Evolutionary conservation across 2,888 invertebrate genomes (phyloP).

Genomic region (Leucoma salicis): DNA sequence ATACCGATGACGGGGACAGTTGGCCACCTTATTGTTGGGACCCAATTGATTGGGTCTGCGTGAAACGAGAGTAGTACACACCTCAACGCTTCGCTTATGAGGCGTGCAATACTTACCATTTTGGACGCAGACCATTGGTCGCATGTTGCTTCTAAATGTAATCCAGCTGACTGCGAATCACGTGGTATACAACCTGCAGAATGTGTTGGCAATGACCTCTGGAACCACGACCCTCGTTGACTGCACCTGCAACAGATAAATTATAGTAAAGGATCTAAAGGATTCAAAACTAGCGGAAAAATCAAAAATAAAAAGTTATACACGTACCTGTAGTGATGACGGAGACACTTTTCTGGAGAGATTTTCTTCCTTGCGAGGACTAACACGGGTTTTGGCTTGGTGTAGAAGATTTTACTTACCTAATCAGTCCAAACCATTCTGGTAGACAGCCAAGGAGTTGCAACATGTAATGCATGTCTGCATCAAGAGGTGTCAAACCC

Average conservation of each 20-base stretch:
- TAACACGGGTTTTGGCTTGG: background rate
- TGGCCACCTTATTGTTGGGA: too few relatives aligned
- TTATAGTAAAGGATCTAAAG: too few relatives aligned
- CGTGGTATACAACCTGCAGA: background rate
- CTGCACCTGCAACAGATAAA: too few relatives aligned
- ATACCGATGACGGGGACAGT: too few relatives aligned
- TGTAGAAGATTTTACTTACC: background rate
- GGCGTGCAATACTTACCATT: background rate
- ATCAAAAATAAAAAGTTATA: too few relatives aligned
- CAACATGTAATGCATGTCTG: background rate
- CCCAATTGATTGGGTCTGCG: too few relatives aligned
- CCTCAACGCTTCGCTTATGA: too few relatives aligned
- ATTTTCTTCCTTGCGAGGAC: background rate
- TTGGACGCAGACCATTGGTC: background rate
- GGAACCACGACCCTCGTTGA: too few relatives aligned
- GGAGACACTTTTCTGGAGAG: background rate
- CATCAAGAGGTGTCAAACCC: background rate
- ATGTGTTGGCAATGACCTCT: background rate
- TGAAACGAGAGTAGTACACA: too few relatives aligned
- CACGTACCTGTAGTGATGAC: too few relatives aligned
- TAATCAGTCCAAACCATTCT: background rate
- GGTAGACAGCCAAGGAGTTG: background rate
- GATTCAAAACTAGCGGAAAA: too few relatives aligned
- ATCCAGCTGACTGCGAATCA: conserved; percentile 2
- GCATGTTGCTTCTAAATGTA: background rate